Base-by-base conservation (phyloP, 2,888 invertebrate species). In the Drosophila cognata region DNA sequence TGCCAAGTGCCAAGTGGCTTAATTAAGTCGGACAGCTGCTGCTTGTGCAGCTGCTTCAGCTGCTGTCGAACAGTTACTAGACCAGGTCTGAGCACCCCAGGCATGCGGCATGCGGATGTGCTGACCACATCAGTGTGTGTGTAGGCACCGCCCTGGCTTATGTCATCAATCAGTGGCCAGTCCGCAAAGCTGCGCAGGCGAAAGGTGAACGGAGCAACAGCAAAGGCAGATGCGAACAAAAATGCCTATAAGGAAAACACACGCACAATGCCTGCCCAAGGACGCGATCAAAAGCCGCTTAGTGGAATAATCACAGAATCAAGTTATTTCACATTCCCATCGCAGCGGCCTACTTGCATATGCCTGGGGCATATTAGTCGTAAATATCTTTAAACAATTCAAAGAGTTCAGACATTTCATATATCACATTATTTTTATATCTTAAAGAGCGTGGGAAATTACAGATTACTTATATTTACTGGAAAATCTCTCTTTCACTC, bases 211-310 rank as follows among this genome's bases (percentile, higher is more conserved):
- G 29, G 41, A 57, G 21, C 28, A 29, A 3, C 29, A n/a, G 21
- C 21, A 56, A 28, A 35, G 21, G 41, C 38, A 7, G n/a, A 36
- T 25, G 46, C 16, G 11, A 16, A 10, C 25, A 36, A 55, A 53
- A 55, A 46, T 21, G 65, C 31, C 52, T 62, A 48, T 29, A 36
- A 31, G 57, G 35, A 50, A 63, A 48, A n/a, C 66, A 46, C 43
- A 77, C 63, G 77, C 70, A 81, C 77, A 74, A 67, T 70, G 62
- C 59, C 63, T 71, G 67, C 55, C 51, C 85, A 86, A 86, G 85
- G 85, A 87, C 88, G 71, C 83, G 74, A 71, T 73, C 71, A 86
- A 87, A 87, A 87, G 69, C 88, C 76, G 86, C 88, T 87, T 87
- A 88, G 71, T 70, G 69, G 61, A 82, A 77, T 82, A 82, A 79